phyloP scores from a whole-genome alignment of 1,140 invertebrate species.

The Papilio polytes region DNA sequence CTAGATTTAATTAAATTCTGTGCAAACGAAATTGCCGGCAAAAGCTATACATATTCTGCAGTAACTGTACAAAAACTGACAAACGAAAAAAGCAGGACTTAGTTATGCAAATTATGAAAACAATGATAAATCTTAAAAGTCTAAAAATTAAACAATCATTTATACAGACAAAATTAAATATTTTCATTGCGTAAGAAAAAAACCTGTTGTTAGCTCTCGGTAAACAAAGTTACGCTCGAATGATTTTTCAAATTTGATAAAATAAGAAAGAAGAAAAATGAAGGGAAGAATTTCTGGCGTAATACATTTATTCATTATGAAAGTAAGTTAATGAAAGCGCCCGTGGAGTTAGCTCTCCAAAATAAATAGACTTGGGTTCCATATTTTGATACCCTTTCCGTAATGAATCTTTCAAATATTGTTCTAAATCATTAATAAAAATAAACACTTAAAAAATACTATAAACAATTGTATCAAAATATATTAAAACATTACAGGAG shows the following conservation, averaged over 20 bases:
- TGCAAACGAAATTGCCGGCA: no score
- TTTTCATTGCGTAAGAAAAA: not conserved
- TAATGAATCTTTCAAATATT: slow-evolving; percentile 28
- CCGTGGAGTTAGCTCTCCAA: slow-evolving; percentile 36
- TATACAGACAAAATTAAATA: slow-evolving; percentile 17
- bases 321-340: slow-evolving; percentile 74
- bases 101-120: not conserved
- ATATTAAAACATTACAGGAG: no score
- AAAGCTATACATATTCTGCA: no score
- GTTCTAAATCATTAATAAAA: not conserved
- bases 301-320: slow-evolving; percentile 79
- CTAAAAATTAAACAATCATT: not conserved
- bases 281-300: slow-evolving; percentile 68
- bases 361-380: slow-evolving; percentile 37
- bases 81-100: not conserved
- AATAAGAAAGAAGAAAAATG: slow-evolving; percentile 66
- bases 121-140: not conserved
- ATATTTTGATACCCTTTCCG: slow-evolving; percentile 32
- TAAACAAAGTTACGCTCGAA: slow-evolving; percentile 19
- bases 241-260: slow-evolving; percentile 60
- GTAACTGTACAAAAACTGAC: no score
- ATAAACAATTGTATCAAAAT: not conserved
- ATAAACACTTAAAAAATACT: not conserved
- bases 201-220: slow-evolving; percentile 8
- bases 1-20: no score